These are phyloP conservation scores for Poecilia gillii DNA, from an alignment of 2,797 vertebrate species.

Conservation along the genomic window DNA sequence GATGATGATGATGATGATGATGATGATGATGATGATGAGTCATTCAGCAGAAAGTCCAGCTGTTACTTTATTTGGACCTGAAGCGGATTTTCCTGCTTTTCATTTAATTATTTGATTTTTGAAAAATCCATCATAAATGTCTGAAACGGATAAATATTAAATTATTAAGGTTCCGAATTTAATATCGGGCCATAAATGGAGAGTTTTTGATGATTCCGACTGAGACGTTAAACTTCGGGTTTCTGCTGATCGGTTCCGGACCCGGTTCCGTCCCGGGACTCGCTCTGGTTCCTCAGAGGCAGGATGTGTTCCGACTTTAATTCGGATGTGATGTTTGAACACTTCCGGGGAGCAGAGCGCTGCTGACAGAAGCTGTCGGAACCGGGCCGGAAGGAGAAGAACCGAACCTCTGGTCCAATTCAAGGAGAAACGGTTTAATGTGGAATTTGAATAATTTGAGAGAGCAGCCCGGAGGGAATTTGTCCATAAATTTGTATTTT, in stretches of 20 bases:
- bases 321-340: conserved; percentile 66
- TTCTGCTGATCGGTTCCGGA: not conserved
- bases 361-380: conserved; percentile 16
- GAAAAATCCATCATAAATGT: not conserved
- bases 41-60: conserved; percentile 38
- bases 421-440: too few relatives aligned
- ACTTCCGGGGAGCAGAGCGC: conserved; percentile 68
- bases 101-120: not conserved
- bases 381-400: not conserved
- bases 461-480: not conserved
- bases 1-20: conserved; percentile 8
- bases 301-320: conserved; percentile 47
- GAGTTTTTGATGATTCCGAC: not conserved
- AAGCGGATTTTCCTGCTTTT: not conserved
- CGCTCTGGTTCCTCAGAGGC: not conserved
- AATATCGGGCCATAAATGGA: not conserved
- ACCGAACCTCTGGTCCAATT: not conserved
- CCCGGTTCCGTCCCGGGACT: not conserved
- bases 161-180: not conserved
- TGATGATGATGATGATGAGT: conserved; percentile 10
- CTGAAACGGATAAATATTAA: not conserved
- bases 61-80: not conserved
- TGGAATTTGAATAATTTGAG: too few relatives aligned
- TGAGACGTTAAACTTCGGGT: conserved; percentile 9
- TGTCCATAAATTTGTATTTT: not conserved